Evolutionary conservation across 2,113 vertebrate species (phyloP), one percentile per base, ranked within the genome.

Genomic region (Tamias sibiricus): DNA sequence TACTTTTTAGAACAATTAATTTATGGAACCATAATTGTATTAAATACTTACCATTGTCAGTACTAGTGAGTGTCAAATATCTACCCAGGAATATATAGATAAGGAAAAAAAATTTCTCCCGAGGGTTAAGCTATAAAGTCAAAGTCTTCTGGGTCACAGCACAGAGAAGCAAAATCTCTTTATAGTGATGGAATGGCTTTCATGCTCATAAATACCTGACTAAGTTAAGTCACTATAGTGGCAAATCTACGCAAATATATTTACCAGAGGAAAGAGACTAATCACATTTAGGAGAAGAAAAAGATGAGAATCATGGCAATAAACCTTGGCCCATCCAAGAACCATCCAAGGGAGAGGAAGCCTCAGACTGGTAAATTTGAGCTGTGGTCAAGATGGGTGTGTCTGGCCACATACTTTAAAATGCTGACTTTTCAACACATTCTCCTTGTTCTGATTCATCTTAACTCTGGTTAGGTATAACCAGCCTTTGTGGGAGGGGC

Each of bases 1-100:
- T 86, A 76, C 37, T 83, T 75, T 90, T 92, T 96, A 10, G 24
- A 95, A 87, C 28, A 93, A 76, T 74, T 87, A 68, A 75, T 9
- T 8, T 74, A 17, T 69, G 0, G 17, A 89, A 75, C 16, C 13
- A 44, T 62, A 64, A 35, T 77, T 72, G 17, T 92, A 87, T 66
- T 90, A 17, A 6, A 42, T 49, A 42, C 19, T 28, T 54, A 26
- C 3, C 30, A 16, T 44, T 68, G 28, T 86, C 19, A 85, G 49
- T 75, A 75, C 71, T 62, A 83, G 47, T 16, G n/a, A 79, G 40
- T 83, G 93, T 85, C 12, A 94, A 10, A 57, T 92, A 11, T 75
- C n/a, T 82, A 64, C 69, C 13, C n/a, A 76, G 28, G 13, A 68
- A 66, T 12, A 64, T 5, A 81, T 42, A 82, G 74, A 72, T 62